A percentile compares a stretch with the other conserved stretches of the same genome.
phyloP scores from a whole-genome alignment of 2,113 vertebrate species.

The Motacilla tschutschensis region DNA sequence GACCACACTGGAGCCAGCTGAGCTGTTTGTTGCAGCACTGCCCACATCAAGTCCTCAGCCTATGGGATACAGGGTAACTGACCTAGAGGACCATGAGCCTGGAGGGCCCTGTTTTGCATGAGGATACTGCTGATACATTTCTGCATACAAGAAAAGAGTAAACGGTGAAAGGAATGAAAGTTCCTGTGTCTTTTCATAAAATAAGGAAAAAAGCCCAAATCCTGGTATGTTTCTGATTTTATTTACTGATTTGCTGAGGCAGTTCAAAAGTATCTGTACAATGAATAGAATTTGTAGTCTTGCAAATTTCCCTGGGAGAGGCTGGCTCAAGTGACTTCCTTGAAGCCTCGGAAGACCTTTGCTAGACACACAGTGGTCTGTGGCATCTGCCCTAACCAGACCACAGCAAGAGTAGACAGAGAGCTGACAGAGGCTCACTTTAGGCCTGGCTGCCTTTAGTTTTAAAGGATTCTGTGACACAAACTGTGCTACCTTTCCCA shows the following conservation, averaged over 20 bases:
- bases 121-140: not conserved
- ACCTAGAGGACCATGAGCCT: not conserved
- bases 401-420: not conserved
- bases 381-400: not conserved
- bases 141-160: not conserved
- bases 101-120: not conserved
- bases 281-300: not conserved
- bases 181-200: not conserved
- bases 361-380: not conserved
- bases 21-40: not conserved
- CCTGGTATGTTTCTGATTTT: not conserved
- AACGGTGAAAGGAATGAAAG: not conserved
- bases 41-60: not conserved
- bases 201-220: not conserved
- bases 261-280: not conserved
- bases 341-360: not conserved
- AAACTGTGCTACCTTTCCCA: not conserved
- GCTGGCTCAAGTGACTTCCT: not conserved
- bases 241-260: not conserved
- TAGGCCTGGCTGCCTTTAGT: not conserved
- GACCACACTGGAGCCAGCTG: not conserved
- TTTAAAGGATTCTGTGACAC: not conserved
- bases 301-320: not conserved
- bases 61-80: not conserved
- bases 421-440: not conserved